A percentile compares a stretch with the other conserved stretches of the same genome.
Conservation (phyloP, 2,113 vertebrate genomes). For the Himantopus leucocephalus region DNA sequence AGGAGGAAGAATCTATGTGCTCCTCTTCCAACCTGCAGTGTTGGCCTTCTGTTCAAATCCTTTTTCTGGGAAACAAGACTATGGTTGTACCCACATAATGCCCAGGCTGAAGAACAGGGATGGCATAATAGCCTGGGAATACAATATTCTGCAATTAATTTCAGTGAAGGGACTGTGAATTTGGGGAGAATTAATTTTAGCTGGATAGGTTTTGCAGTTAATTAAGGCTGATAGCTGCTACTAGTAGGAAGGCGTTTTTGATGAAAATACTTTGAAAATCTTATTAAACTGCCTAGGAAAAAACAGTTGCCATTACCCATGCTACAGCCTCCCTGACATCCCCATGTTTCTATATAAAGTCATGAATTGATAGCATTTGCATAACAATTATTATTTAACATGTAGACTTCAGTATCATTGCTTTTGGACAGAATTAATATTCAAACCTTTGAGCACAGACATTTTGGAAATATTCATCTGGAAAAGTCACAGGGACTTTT, state of each 20-base stretch:
- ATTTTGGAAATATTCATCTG: background rate
- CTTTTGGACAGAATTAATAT: background rate
- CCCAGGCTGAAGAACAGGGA: background rate
- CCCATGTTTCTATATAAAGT: background rate
- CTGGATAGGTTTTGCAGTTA: background rate
- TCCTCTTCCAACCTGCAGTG: background rate
- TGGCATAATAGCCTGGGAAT: background rate
- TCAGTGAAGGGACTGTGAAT: background rate
- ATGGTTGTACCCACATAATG: background rate
- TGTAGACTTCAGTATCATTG: background rate
- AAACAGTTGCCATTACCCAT: background rate
- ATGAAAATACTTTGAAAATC: constrained; percentile 7
- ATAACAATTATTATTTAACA: constrained; percentile 15
- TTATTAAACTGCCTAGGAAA: constrained; percentile 8
- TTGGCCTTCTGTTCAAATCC: background rate
- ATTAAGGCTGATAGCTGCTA: constrained; percentile 12
- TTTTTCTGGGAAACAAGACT: background rate
- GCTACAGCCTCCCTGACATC: background rate
- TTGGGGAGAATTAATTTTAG: constrained; percentile 27
- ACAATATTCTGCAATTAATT: background rate
- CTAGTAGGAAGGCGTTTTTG: background rate
- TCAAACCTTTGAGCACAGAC: background rate
- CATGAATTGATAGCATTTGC: background rate
- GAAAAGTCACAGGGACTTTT: background rate
- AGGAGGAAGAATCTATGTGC: background rate